Evolutionary conservation across 2,888 invertebrate species (phyloP).

Genomic region (Hypomecis atomaria): DNA sequence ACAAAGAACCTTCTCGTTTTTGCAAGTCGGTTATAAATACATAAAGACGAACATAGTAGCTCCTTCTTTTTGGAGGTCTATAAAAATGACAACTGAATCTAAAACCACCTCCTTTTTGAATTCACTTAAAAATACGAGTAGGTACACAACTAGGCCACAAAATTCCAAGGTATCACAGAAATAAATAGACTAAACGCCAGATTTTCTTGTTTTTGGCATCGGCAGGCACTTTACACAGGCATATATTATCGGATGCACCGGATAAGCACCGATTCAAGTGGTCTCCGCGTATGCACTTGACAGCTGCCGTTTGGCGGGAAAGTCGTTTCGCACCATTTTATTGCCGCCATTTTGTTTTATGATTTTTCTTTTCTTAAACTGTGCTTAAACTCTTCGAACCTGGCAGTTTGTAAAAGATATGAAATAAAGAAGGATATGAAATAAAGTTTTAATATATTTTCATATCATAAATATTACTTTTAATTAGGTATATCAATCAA

Average conservation of each 20-base stretch:
- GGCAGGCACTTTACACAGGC: slow-evolving; percentile 31
- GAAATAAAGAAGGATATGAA: too few relatives aligned
- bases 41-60: too few relatives aligned
- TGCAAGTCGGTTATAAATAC: too few relatives aligned
- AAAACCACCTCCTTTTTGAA: too few relatives aligned
- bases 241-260: slow-evolving; percentile 44
- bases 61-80: too few relatives aligned
- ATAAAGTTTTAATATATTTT: too few relatives aligned
- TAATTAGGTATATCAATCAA: too few relatives aligned
- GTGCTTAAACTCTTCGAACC: not conserved
- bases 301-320: slow-evolving; percentile 46
- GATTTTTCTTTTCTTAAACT: slow-evolving; percentile 27
- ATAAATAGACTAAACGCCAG: slow-evolving; percentile 25
- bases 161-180: slow-evolving; percentile 12
- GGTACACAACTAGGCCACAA: slow-evolving; percentile 20
- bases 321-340: slow-evolving; percentile 43
- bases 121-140: too few relatives aligned
- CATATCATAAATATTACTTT: too few relatives aligned
- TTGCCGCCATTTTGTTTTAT: slow-evolving; percentile 44
- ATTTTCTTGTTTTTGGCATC: slow-evolving; percentile 42
- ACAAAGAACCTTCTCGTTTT: too few relatives aligned
- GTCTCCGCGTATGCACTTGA: slow-evolving; percentile 43
- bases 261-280: slow-evolving; percentile 44
- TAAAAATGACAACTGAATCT: too few relatives aligned
- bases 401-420: not conserved